Base-by-base conservation (phyloP, 2,113 vertebrate species). In the Megaceryle maxima region DNA sequence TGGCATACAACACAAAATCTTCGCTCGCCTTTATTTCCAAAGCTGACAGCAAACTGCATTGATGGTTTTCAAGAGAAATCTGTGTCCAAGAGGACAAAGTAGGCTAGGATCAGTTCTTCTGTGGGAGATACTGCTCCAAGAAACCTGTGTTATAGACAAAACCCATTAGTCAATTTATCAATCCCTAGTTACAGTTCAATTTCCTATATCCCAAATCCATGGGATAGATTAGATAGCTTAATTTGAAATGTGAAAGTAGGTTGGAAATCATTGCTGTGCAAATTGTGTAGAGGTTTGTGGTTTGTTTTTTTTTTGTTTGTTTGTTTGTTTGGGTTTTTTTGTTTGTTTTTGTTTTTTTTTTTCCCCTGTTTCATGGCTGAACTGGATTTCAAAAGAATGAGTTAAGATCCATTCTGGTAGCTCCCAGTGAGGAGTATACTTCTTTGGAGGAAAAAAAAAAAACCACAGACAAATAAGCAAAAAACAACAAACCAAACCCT, bases 141-240 rank as follows among this genome's bases (percentile, higher is more conserved):
- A 63, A 83, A 66, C 31, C 29, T 6, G 79, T 85, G 33, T n/a
- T 88, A 41, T 25, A 59, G 76, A 74, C 68, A 81, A 51, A 95
- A 46, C 31, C 62, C n/a, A 37, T 73, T 70, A 59, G 24, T 80
- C 87, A 48, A 69, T 86, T 67, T 67, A 63, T 88, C 90, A 55
- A 43, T 43, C 63, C 46, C 19, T 13, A 33, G 50, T 66, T 73
- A 24, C 37, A 6, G 46, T 78, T 83, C 64, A 25, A 35, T 74
- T 46, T 92, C 85, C 76, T 64, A 4, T 78, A 86, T 88, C 64
- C 73, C 56, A 87, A 86, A 96, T 92, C 92, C 76, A 78, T 84
- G 64, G 68, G 14, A 83, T 87, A 19, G 92, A 86, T 69, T 84
- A 68, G 56, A 8, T 33, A n/a, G 50, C 13, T 83, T 85, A 26